Percentiles rank a stretch among this genome's conserved stretches.
Conservation (phyloP, 2,888 invertebrate species). For the Zhengitettix transpicula region DNA sequence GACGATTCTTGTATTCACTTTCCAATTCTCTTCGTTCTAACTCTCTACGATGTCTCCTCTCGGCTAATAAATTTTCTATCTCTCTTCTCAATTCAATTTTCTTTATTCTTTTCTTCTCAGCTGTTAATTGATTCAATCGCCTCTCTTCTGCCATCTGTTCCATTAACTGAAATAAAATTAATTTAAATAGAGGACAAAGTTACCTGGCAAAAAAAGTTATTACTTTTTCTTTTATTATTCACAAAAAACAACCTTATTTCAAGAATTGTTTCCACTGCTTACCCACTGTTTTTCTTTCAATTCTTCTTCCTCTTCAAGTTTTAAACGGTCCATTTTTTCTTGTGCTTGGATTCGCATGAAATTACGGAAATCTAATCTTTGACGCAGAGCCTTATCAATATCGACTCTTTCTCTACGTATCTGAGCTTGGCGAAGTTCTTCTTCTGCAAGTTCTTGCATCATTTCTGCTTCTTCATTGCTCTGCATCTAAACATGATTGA, state of each 20-base stretch:
- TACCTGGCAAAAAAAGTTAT: no score
- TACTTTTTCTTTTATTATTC: no score
- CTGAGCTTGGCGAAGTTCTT: neutral
- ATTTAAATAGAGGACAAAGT: neutral
- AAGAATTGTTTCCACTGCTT: no score
- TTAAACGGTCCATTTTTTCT: neutral
- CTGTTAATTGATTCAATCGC: neutral
- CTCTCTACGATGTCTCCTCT: neutral
- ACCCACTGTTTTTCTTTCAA: no score
- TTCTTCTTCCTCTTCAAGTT: neutral
- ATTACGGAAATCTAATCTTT: neutral
- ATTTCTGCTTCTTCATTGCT: neutral
- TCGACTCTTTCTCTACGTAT: neutral
- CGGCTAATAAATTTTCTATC: neutral
- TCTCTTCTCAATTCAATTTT: neutral
- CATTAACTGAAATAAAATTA: neutral
- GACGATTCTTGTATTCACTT: neutral
- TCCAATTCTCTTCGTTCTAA: neutral
- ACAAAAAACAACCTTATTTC: no score
- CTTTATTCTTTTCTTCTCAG: neutral
- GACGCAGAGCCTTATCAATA: neutral
- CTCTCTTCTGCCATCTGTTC: neutral
- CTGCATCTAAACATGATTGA: no score
- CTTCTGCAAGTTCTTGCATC: neutral
- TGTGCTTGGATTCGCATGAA: neutral